A percentile compares a stretch with the other conserved stretches of the same genome.
Evolutionary conservation across 2,888 invertebrate species (phyloP).

Genomic region (Nephrotoma appendiculata): DNA sequence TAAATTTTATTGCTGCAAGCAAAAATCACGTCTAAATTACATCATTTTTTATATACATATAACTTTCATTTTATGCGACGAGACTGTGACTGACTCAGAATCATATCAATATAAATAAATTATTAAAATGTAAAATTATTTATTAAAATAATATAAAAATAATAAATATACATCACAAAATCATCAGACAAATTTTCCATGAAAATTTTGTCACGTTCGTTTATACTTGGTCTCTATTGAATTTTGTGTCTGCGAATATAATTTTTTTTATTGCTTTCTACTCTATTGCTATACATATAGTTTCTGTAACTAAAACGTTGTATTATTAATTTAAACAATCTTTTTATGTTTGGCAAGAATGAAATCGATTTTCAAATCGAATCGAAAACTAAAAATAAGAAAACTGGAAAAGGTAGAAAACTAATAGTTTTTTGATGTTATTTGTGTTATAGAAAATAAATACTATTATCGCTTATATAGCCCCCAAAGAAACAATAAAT

Average conservation of each 20-base stretch:
- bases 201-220: background rate
- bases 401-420: background rate
- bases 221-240: background rate
- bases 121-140: background rate
- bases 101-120: background rate
- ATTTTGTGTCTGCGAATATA: background rate
- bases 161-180: background rate
- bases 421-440: background rate
- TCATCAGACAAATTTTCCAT: background rate
- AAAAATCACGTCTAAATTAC: background rate
- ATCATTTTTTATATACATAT: background rate
- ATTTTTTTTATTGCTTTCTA: background rate
- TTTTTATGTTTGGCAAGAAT: background rate
- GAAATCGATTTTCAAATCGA: background rate
- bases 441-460: background rate
- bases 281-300: background rate
- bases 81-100: background rate
- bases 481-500: slow-evolving; percentile 1
- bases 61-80: background rate
- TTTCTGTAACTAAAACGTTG: background rate
- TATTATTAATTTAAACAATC: background rate
- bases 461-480: background rate
- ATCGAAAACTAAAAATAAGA: background rate
- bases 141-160: background rate
- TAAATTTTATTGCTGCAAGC: background rate